Base-by-base conservation (phyloP, 2,797 vertebrate genomes). In the Diglossa cyanea region DNA sequence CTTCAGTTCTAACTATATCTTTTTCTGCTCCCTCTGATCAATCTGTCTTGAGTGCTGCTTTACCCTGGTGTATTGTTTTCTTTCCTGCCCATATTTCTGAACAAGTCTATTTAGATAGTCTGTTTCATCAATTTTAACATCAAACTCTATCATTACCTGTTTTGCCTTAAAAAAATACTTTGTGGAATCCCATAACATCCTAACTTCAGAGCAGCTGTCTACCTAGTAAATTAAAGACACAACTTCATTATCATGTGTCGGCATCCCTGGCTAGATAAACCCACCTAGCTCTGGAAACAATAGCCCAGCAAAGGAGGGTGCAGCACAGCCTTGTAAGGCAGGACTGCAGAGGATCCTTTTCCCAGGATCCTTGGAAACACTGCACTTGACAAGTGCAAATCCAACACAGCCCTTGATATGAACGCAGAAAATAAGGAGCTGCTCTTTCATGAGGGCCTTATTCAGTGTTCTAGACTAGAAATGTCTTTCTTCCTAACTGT, bases 61-160 rank as follows among this genome's bases (percentile, higher is more conserved):
- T 86, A 94, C 87, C 65, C 45, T 3, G 0, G 57, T 80, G 61
- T 80, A 91, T 91, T 96, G 89, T 77, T 89, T 94, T 86, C 78
- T 83, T 88, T 72, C 73, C 68, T 78, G 86, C 85, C 93, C 82
- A 62, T 65, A 55, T 91, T 88, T 91, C 86, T 91, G 76, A 94
- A 86, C 71, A 45, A 86, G 30, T 66, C 93, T 96, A 51, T 88
- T 94, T 95, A 96, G 82, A 86, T 65, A 96, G 93, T 95, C 96
- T 93, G 92, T 96, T 96, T 95, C 86, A 96, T 95, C 86, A 96
- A 78, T 93, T 92, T 84, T 73, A 92, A 92, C 90, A 95, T 94
- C 88, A 94, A 95, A 88, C 66, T 75, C 85, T 58, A 90, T 90
- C 79, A 74, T 96, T 95, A 95, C 73, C 86, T 92, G 90, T 62